A percentile compares a stretch with the other conserved stretches of the same genome.
These are phyloP conservation scores for Potorous gilbertii DNA, from an alignment of 2,797 vertebrate species.

Conservation along the genomic window DNA sequence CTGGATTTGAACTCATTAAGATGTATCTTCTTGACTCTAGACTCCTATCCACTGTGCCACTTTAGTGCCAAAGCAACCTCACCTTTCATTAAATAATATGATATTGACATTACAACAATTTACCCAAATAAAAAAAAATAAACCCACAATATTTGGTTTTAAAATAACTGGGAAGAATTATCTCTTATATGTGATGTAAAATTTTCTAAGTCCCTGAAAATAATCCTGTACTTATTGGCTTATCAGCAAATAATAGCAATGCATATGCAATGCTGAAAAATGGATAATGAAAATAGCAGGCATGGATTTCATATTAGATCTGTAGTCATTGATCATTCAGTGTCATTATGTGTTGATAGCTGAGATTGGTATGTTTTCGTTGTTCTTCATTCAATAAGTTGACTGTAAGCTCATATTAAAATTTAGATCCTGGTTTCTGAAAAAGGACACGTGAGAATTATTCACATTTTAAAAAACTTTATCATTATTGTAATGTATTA, in stretches of 20 bases:
- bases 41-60: neutral
- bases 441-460: conserved; percentile 77
- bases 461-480: conserved; percentile 71
- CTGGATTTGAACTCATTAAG: neutral
- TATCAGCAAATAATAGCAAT: conserved; percentile 71
- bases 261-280: conserved; percentile 59
- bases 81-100: conserved; percentile 56
- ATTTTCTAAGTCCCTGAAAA: conserved; percentile 75
- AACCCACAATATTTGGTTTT: conserved; percentile 60
- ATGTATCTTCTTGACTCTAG: neutral
- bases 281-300: conserved; percentile 73
- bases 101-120: conserved; percentile 53
- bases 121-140: conserved; percentile 70
- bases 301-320: conserved; percentile 76
- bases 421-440: conserved; percentile 66
- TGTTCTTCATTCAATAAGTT: conserved; percentile 72
- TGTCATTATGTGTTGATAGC: conserved; percentile 73
- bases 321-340: conserved; percentile 78
- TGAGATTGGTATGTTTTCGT: conserved; percentile 62
- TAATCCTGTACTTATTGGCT: conserved; percentile 63
- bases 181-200: conserved; percentile 72
- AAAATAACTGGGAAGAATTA: conserved; percentile 63
- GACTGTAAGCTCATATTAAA: conserved; percentile 68
- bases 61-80: conserved; percentile 33
- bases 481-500: conserved; percentile 74